phyloP scores from a whole-genome alignment of 2,888 invertebrate species.

The Colletes collaris region DNA sequence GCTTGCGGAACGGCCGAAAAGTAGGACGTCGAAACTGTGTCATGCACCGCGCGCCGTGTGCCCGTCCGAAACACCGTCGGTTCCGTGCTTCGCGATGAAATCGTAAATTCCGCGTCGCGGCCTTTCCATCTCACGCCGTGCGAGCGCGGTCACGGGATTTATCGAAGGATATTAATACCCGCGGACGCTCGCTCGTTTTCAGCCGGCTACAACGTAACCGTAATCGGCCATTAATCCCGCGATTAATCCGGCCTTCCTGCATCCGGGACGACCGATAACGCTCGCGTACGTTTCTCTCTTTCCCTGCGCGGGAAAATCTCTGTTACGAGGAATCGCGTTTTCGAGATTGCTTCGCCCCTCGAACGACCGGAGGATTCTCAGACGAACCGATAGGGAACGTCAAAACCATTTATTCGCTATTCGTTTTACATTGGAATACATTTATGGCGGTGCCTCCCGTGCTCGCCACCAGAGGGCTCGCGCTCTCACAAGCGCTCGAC shows the following conservation, averaged over 20 bases:
- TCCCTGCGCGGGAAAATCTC: background rate
- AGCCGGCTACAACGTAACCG: background rate
- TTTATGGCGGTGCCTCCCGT: too few species aligned
- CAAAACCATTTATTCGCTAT: too few species aligned
- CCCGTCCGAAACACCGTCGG: constrained; percentile 4
- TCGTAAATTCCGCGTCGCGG: constrained; percentile 26
- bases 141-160: constrained; percentile 1
- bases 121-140: constrained; percentile 9
- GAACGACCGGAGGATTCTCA: too few species aligned
- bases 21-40: constrained; percentile 52
- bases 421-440: too few species aligned
- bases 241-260: constrained; percentile 2
- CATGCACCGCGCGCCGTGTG: constrained; percentile 25
- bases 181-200: constrained; percentile 8
- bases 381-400: too few species aligned
- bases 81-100: constrained; percentile 38
- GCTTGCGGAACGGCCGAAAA: constrained; percentile 53
- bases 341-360: too few species aligned
- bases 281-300: background rate
- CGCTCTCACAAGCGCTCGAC: too few species aligned
- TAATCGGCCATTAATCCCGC: constrained; percentile 9
- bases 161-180: constrained; percentile 14
- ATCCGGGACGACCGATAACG: background rate
- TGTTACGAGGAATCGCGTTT: background rate
- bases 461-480: too few species aligned